Base-by-base conservation (phyloP, 2,113 vertebrate species). In the Geococcyx californianus region DNA sequence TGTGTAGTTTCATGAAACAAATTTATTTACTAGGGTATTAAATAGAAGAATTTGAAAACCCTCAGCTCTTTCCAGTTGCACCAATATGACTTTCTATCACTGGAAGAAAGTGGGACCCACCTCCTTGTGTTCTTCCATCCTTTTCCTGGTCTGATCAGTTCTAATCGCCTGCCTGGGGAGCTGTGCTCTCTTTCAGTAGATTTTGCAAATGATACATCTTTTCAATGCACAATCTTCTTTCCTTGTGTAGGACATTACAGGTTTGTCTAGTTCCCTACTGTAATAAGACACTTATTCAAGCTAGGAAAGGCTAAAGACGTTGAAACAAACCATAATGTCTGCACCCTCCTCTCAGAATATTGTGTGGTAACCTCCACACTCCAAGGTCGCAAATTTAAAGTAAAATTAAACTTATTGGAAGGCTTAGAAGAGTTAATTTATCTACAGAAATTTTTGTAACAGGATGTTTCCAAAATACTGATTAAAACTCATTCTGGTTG, bases 251-350 rank as follows among this genome's bases (percentile, higher is more conserved):
- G 13, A 40, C 12, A 4, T 42, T 19, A 42, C 17, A 24, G 15
- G 7, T 34, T 47, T 40, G 19, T 34, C 33, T 72, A 28, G 9
- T 26, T 64, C 44, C 28, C 52, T 54, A 15, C 16, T 49, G 54
- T 56, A 47, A 49, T 63, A 9, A 42, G 52, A 16, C 25, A 33
- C 34, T 47, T 68, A 47, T 54, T 86, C 47, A 60, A 74, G 6
- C 17, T 13, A 59, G 33, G 44, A 67, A 86, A 52, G 28, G 38
- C 16, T 40, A 15, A 23, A 68, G 16, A 23, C 29, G n/a, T 7
- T 45, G 36, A 56, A 67, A n/a, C 63, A 64, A n/a, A 70, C 11
- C 2, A 0, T 45, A 45, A n/a, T 0, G 0, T 42, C n/a, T n/a
- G n/a, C n/a, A 36, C 16, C 42, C 33, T 28, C 36, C 29, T 40